These are phyloP conservation scores for Dinothrombium tinctorium DNA, from an alignment of 1,140 invertebrate genomes.

Conservation along the genomic window DNA sequence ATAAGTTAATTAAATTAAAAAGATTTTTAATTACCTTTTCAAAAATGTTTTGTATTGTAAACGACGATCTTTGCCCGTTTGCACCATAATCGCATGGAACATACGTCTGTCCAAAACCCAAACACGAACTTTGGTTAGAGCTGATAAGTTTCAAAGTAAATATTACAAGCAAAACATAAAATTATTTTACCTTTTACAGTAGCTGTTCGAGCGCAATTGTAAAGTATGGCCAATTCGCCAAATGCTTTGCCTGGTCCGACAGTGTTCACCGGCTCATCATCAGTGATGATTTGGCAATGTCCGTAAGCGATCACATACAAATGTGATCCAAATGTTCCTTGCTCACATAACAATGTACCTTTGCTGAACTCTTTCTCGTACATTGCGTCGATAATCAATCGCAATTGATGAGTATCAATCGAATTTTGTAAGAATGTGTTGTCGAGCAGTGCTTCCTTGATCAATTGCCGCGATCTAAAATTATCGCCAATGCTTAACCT, in stretches of 20 bases:
- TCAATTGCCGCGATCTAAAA: slow-evolving; percentile 42
- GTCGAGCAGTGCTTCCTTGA: slow-evolving; percentile 51
- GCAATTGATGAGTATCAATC: slow-evolving; percentile 50
- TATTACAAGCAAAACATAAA: slow-evolving; percentile 95
- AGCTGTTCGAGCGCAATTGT: slow-evolving; percentile 95
- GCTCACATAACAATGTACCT: slow-evolving; percentile 54
- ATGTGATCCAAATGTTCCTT: slow-evolving; percentile 55
- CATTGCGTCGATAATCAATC: slow-evolving; percentile 74
- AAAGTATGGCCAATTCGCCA: slow-evolving; percentile 92
- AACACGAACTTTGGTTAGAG: slow-evolving; percentile 2
- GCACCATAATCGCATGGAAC: slow-evolving; percentile 99
- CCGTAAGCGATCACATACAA: slow-evolving; percentile 42
- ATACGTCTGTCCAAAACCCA: slow-evolving; percentile 59
- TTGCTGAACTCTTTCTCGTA: slow-evolving; percentile 46
- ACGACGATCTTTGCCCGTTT: slow-evolving; percentile 79
- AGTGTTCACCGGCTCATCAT: slow-evolving; percentile 26
- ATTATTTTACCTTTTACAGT: slow-evolving; percentile 55
- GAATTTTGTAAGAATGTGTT: slow-evolving; percentile 76
- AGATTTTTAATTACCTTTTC: not conserved
- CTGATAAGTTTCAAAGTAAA: slow-evolving; percentile 59
- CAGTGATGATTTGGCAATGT: slow-evolving; percentile 7
- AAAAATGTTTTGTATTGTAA: slow-evolving; percentile 94
- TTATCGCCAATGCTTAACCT: not conserved
- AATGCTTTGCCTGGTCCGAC: slow-evolving; percentile 87
- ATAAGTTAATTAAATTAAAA: too few species aligned